Evolutionary conservation across 2,888 invertebrate species (phyloP), one percentile per base, ranked within the genome.

Genomic region (Patella caerulea): DNA sequence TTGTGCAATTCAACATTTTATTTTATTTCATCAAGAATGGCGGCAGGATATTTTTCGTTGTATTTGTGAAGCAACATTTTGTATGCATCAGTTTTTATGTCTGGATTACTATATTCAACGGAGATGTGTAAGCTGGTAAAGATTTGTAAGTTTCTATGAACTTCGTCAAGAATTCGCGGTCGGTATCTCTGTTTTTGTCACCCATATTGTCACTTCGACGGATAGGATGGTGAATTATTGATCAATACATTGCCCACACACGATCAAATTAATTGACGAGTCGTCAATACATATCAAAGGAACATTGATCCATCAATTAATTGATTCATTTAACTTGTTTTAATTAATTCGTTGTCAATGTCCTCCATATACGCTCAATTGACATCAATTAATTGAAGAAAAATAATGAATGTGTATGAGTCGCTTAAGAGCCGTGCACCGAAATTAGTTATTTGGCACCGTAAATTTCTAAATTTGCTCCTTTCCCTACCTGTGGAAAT

Each of bases 1-100:
- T 82, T 71, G 83, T 83, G 14, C 86, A 71, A 77, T 87, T 87
- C n/a, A 86, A 81, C 77, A 55, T 86, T 87, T 74, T 85, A 78
- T 80, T 77, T 85, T 75, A 73, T 81, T 59, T 74, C 87, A 65
- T 79, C 72, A 72, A 79, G 81, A 71, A 78, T 86, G 77, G 72
- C 76, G 53, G 74, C 71, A 59, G 74, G 45, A 72, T 75, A 82
- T 53, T 72, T 52, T 72, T 82, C 80, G 71, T 71, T 73, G 72
- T 74, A 82, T 73, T 82, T 82, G 29, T n/a, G 74, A 79, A 79
- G 52, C n/a, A 81, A 75, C 29, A 53, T 70, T 15, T 74, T 70
- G 72, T 81, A 81, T 24, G 79, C 79, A 34, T 74, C 72, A 15
- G 80, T 81, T 79, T 86, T 86, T 78, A 78, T 81, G 17, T 74